Percentiles rank a stretch among this genome's conserved stretches.
These are phyloP conservation scores for Xestia ashworthii DNA, from an alignment of 2,888 invertebrate genomes.

Conservation along the genomic window DNA sequence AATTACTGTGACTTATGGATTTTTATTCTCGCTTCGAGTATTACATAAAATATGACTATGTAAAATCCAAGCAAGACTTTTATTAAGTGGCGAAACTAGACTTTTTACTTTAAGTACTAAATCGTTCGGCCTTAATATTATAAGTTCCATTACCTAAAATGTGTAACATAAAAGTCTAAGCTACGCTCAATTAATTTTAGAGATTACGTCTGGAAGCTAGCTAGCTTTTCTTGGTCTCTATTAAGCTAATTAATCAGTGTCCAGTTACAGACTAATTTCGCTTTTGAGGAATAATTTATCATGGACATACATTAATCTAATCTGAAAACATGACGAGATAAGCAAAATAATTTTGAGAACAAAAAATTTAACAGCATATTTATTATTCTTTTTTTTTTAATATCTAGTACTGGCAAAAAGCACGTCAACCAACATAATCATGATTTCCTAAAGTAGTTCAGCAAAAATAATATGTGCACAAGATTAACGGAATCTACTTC, in stretches of 20 bases:
- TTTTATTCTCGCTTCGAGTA: not conserved
- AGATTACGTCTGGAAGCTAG: constrained; percentile 18
- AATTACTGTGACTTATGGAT: not conserved
- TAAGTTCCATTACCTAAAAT: constrained; percentile 17
- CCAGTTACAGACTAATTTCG: constrained; percentile 30
- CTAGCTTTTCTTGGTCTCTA: constrained; percentile 18
- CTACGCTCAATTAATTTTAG: constrained; percentile 50
- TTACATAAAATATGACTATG: not conserved
- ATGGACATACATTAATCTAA: constrained; percentile 22
- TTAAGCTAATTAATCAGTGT: constrained; percentile 56
- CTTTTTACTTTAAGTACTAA: not conserved
- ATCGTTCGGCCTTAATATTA: not conserved
- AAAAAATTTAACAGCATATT: not conserved
- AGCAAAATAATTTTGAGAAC: not conserved
- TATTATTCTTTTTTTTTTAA: not conserved
- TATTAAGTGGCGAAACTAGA: not conserved
- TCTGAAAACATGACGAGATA: constrained; percentile 2
- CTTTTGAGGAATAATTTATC: constrained; percentile 41
- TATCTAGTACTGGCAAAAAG: not conserved
- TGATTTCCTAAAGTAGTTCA: too few relatives aligned
- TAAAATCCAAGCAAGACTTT: not conserved
- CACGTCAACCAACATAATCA: not conserved
- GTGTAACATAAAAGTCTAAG: constrained; percentile 26
- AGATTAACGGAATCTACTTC: not conserved
- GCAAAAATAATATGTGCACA: too few relatives aligned